Percentiles rank a stretch among this genome's conserved stretches.
These are phyloP conservation scores for Phytoseiulus persimilis DNA, from an alignment of 2,888 invertebrate species.

Conservation along the genomic window DNA sequence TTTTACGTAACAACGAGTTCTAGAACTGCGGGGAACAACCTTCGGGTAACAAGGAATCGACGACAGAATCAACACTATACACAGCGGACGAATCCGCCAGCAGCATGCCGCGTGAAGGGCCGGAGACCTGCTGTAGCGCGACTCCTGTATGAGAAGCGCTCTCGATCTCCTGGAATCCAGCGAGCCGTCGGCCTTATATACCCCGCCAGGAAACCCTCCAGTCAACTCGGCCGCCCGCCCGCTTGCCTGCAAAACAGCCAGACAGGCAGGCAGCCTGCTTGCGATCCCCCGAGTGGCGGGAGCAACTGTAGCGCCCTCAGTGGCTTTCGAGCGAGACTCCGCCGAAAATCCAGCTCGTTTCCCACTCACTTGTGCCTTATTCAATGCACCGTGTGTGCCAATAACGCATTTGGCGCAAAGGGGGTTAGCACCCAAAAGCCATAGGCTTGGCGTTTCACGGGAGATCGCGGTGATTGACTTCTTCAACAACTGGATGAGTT, in stretches of 20 bases:
- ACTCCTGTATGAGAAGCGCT: slow-evolving; percentile 8
- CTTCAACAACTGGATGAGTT: too few species aligned
- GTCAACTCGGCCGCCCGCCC: neutral
- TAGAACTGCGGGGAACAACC: neutral
- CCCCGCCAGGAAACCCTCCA: neutral
- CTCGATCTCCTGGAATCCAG: neutral
- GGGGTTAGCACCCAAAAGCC: too few species aligned
- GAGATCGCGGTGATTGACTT: too few species aligned
- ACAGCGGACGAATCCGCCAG: slow-evolving; percentile 30
- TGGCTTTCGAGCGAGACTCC: neutral
- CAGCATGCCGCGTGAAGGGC: slow-evolving; percentile 39
- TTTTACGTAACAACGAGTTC: neutral
- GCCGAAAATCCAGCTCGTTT: neutral
- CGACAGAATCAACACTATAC: slow-evolving; percentile 24
- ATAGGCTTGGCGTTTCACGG: too few species aligned
- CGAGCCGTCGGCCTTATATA: neutral
- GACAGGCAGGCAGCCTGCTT: neutral
- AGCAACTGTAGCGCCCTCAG: neutral
- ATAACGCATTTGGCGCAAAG: too few species aligned
- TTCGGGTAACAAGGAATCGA: neutral
- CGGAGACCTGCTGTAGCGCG: slow-evolving; percentile 37
- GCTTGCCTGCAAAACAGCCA: too few species aligned
- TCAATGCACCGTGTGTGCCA: neutral
- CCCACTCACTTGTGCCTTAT: neutral
- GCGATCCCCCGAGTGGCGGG: neutral